A percentile compares a stretch with the other conserved stretches of the same genome.
These are phyloP conservation scores for Leucopsar rothschildi DNA, from an alignment of 2,113 vertebrate species.

Conservation along the genomic window DNA sequence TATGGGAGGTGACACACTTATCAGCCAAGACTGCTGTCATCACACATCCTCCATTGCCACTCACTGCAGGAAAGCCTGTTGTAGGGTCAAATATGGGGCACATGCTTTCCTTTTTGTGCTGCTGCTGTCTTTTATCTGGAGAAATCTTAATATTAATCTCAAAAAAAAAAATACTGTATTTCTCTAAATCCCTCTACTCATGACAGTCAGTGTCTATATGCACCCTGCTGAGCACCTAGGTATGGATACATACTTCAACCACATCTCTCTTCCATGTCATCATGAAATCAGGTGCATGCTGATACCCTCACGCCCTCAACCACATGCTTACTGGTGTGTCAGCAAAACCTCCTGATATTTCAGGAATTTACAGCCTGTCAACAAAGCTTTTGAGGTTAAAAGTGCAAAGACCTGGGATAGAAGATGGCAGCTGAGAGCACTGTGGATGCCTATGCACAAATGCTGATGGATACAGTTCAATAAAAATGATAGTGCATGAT, in stretches of 20 bases:
- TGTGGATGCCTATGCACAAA: background rate
- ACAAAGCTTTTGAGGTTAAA: background rate
- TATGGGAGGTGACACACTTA: background rate
- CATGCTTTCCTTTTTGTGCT: rapidly evolving
- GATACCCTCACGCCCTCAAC: background rate
- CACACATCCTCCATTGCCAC: background rate
- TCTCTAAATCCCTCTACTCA: background rate
- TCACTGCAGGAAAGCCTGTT: background rate
- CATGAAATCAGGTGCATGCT: background rate
- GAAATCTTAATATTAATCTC: background rate
- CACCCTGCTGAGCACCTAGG: background rate
- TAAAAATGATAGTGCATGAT: background rate
- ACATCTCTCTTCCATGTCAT: background rate
- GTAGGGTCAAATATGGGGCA: background rate
- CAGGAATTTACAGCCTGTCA: background rate
- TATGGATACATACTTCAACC: background rate
- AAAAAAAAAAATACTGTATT: background rate
- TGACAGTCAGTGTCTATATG: rapidly evolving
- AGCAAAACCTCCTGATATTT: background rate
- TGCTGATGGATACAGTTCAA: background rate
- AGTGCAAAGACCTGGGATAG: background rate
- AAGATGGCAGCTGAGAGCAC: background rate
- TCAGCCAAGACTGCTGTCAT: background rate
- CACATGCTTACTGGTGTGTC: background rate
- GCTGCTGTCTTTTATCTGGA: background rate